Percentiles rank a stretch among this genome's conserved stretches.
These are phyloP conservation scores for Atherinosoma microstoma DNA, from an alignment of 2,797 vertebrate genomes.

Conservation along the genomic window DNA sequence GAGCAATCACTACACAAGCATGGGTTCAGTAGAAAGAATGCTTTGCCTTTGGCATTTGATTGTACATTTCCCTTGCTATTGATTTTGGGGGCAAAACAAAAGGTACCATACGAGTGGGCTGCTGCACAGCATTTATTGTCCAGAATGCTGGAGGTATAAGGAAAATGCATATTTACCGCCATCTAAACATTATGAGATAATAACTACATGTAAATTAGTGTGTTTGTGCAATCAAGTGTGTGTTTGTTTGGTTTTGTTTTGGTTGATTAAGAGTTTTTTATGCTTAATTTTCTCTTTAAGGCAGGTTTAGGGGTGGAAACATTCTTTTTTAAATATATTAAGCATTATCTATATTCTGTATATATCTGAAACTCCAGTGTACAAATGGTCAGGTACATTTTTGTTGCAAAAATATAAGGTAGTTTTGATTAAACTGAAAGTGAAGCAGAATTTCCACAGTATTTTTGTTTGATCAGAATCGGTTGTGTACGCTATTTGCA, in stretches of 20 bases:
- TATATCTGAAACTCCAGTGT: not conserved
- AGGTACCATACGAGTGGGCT: constrained; percentile 45
- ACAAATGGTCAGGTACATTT: constrained; percentile 9
- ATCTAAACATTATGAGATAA: constrained; percentile 21
- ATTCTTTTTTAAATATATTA: not conserved
- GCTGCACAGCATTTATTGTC: constrained; percentile 35
- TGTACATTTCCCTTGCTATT: constrained; percentile 71
- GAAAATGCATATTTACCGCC: constrained; percentile 44
- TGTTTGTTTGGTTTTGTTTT: constrained; percentile 5
- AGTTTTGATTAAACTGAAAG: constrained; percentile 13
- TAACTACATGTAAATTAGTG: constrained; percentile 23
- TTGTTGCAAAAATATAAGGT: constrained; percentile 2
- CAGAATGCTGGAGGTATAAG: constrained; percentile 20
- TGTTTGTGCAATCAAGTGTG: constrained; percentile 12
- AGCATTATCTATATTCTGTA: not conserved
- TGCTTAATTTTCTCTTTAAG: not conserved
- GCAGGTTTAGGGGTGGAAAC: constrained; percentile 1
- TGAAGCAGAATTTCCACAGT: constrained; percentile 11
- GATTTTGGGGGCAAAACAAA: constrained; percentile 64
- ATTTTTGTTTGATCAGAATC: constrained; percentile 42
- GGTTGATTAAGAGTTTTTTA: too few species aligned
- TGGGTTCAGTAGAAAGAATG: constrained; percentile 66
- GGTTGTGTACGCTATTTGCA: constrained; percentile 57
- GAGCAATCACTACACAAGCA: constrained; percentile 60
- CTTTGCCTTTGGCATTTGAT: constrained; percentile 63